These are phyloP conservation scores for Alca torda DNA, from an alignment of 2,797 vertebrate species.

Conservation along the genomic window DNA sequence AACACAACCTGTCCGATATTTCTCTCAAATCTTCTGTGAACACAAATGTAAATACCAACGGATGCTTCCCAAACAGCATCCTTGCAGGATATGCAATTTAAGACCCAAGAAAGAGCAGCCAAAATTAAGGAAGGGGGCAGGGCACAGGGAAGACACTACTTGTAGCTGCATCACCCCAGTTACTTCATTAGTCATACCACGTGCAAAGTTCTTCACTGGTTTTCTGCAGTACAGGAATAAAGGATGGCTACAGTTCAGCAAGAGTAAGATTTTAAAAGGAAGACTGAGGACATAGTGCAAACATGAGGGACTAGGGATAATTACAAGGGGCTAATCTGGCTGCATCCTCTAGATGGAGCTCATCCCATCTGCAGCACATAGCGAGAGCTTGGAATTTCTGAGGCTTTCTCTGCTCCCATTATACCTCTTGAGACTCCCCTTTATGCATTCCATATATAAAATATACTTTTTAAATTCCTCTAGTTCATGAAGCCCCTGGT, in stretches of 20 bases:
- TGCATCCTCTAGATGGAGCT: constrained; percentile 33
- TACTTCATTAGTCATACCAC: not conserved
- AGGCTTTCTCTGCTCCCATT: not conserved
- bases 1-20: not conserved
- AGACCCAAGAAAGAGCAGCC: not conserved
- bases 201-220: not conserved
- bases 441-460: not conserved
- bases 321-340: not conserved
- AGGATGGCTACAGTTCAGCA: not conserved
- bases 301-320: not conserved
- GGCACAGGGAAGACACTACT: not conserved
- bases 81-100: not conserved
- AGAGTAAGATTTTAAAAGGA: not conserved
- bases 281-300: not conserved
- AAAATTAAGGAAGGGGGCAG: not conserved
- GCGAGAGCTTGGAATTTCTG: not conserved
- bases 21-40: not conserved
- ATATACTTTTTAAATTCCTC: not conserved
- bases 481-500: not conserved
- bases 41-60: not conserved
- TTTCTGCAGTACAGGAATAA: not conserved
- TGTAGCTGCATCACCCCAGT: not conserved
- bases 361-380: not conserved
- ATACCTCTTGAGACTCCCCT: no score
- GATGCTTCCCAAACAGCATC: not conserved